phyloP scores from a whole-genome alignment of 2,113 vertebrate genomes.

The Speoplatyrhinus poulsoni region DNA sequence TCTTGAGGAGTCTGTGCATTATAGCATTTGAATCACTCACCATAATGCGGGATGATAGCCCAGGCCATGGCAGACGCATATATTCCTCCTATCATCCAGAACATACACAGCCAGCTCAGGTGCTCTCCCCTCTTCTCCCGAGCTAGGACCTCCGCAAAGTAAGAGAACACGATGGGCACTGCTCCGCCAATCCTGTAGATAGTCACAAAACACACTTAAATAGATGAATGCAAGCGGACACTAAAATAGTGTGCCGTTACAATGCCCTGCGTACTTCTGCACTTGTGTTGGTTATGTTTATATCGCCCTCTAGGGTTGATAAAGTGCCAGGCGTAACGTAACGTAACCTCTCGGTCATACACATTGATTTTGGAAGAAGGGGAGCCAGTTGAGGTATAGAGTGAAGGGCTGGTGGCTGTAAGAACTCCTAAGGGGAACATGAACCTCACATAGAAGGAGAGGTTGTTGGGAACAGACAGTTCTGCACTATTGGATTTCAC shows the following conservation, averaged over 20 bases:
- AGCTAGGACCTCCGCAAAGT: constrained; percentile 93
- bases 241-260: constrained; percentile 4
- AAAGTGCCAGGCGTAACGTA: constrained; percentile 19
- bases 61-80: constrained; percentile 98
- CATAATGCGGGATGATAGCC: constrained; percentile 98
- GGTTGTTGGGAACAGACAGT: background rate
- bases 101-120: constrained; percentile 99
- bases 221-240: no score
- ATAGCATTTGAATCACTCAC: constrained; percentile 75
- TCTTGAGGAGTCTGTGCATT: no score
- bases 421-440: background rate
- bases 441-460: background rate
- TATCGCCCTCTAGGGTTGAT: constrained; percentile 16
- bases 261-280: constrained; percentile 23
- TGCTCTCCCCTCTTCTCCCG: constrained; percentile 96
- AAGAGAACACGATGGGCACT: constrained; percentile 93
- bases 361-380: background rate
- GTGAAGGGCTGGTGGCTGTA: background rate
- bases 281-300: constrained; percentile 28
- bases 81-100: constrained; percentile 99
- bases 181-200: constrained; percentile 88
- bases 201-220: no score
- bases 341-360: no score
- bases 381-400: background rate
- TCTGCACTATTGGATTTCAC: background rate